These are phyloP conservation scores for Clarias magur DNA, from an alignment of 2,113 vertebrate genomes.

Conservation along the genomic window DNA sequence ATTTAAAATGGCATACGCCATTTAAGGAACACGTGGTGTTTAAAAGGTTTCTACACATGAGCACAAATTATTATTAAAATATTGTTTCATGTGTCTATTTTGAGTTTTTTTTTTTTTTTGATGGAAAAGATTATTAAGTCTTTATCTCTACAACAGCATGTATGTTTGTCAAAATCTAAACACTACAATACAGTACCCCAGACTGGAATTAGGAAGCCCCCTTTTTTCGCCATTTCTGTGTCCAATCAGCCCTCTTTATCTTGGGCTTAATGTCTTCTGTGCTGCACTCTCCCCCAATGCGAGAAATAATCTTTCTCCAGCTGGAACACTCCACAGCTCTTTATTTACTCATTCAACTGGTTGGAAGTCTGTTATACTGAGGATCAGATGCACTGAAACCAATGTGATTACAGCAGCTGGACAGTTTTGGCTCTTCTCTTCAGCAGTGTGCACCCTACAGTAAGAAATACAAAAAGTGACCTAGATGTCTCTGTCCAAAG, in stretches of 20 bases:
- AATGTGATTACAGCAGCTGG: constrained; percentile 83
- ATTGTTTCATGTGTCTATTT: neutral
- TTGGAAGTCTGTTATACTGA: constrained; percentile 85
- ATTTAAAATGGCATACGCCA: neutral
- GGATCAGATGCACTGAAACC: constrained; percentile 84
- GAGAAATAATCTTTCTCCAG: constrained; percentile 82
- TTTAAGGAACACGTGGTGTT: neutral
- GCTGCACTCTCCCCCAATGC: constrained; percentile 66
- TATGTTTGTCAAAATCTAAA: constrained; percentile 25
- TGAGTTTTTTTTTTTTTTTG: neutral
- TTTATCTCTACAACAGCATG: neutral
- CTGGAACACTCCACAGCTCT: constrained; percentile 77
- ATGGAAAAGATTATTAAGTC: neutral
- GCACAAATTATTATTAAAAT: neutral
- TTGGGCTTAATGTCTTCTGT: constrained; percentile 81
- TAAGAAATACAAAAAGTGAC: neutral
- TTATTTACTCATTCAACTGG: constrained; percentile 88
- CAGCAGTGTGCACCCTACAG: constrained; percentile 39
- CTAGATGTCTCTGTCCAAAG: neutral
- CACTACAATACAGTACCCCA: constrained; percentile 52
- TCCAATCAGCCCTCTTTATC: constrained; percentile 69
- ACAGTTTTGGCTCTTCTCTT: constrained; percentile 73
- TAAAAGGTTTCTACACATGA: neutral
- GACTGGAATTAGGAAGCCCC: constrained; percentile 68
- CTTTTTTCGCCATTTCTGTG: constrained; percentile 53